phyloP scores from a whole-genome alignment of 2,888 invertebrate species.

The Drosophila prolongata region DNA sequence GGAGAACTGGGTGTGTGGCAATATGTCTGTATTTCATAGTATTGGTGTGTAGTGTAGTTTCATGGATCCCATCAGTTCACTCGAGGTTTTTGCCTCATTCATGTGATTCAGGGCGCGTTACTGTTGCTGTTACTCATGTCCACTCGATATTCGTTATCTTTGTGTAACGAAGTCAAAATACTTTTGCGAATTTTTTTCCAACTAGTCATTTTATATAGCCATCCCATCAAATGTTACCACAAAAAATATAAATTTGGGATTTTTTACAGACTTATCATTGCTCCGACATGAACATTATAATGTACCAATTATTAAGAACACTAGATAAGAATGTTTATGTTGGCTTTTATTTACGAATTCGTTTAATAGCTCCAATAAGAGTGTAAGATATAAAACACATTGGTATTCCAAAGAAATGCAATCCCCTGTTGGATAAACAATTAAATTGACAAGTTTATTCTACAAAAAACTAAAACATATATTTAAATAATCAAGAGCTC shows the following conservation, averaged over 20 bases:
- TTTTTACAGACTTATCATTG: too few relatives aligned
- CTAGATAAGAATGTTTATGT: neutral
- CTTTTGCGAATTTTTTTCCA: neutral
- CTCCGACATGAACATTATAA: neutral
- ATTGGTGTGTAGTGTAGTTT: conserved; percentile 5
- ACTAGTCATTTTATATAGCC: conserved; percentile 7
- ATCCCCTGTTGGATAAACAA: too few relatives aligned
- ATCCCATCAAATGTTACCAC: too few relatives aligned
- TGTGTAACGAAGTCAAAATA: conserved; percentile 9
- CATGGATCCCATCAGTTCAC: conserved; percentile 21
- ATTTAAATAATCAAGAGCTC: too few relatives aligned
- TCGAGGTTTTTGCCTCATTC: conserved; percentile 9
- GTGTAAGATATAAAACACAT: too few relatives aligned
- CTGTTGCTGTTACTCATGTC: conserved; percentile 19
- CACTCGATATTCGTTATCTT: conserved; percentile 23
- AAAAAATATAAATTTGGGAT: neutral
- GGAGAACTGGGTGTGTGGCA: conserved; percentile 46
- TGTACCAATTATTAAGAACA: neutral
- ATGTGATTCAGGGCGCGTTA: conserved; percentile 34
- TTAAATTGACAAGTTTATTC: too few relatives aligned
- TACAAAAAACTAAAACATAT: too few relatives aligned
- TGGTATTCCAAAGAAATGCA: too few relatives aligned
- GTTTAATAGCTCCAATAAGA: too few relatives aligned
- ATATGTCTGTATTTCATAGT: neutral
- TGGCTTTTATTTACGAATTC: too few relatives aligned